These are phyloP conservation scores for Enteromius trimaculatus DNA, from an alignment of 2,797 vertebrate genomes.

Conservation along the genomic window DNA sequence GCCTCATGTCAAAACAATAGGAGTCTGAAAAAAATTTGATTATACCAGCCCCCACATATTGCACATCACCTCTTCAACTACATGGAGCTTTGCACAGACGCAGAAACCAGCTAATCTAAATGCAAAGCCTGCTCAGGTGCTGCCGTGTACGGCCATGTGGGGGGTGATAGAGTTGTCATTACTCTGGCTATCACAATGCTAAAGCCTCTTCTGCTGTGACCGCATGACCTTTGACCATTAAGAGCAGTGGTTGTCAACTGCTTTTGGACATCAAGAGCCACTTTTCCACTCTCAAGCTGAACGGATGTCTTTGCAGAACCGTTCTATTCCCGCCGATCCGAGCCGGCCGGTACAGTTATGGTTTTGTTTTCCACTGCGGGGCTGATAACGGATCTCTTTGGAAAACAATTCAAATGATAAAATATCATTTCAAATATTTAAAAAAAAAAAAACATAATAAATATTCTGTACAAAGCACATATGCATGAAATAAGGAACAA, in stretches of 20 bases:
- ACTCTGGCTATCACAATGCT: constrained; percentile 45
- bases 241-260: not conserved
- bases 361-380: no score
- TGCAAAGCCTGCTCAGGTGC: constrained; percentile 38
- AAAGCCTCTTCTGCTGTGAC: constrained; percentile 43
- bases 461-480: no score
- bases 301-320: no score
- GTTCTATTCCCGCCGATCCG: no score
- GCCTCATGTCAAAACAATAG: constrained; percentile 48
- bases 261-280: not conserved
- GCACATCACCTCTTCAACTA: constrained; percentile 18
- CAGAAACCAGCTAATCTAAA: constrained; percentile 47
- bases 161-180: constrained; percentile 45
- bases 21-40: constrained; percentile 49
- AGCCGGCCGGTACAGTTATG: no score
- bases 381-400: no score
- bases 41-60: constrained; percentile 41
- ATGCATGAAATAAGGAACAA: no score
- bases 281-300: no score
- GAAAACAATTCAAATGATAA: no score
- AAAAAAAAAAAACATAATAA: no score
- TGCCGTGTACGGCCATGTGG: constrained; percentile 31
- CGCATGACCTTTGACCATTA: constrained; percentile 38
- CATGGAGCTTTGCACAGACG: constrained; percentile 19
- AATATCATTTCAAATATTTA: no score